Conservation (phyloP, 2,888 invertebrate genomes). For the Pteria penguin region DNA sequence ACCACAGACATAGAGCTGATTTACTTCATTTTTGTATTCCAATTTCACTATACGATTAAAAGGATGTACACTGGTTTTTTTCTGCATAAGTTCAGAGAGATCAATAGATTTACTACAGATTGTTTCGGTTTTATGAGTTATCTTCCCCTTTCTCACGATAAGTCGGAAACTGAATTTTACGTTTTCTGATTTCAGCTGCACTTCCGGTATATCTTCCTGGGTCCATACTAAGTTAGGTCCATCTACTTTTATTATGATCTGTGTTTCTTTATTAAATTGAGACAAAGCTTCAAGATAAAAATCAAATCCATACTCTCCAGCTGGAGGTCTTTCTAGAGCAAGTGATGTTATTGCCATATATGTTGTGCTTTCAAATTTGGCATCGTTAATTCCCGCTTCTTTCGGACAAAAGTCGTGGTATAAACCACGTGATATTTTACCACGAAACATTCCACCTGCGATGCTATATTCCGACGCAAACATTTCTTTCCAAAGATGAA, state of each 20-base stretch:
- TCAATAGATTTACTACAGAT: neutral
- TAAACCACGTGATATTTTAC: conserved; percentile 49
- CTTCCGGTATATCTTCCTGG: neutral
- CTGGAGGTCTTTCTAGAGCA: conserved; percentile 32
- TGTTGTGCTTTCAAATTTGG: neutral
- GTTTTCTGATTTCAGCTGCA: neutral
- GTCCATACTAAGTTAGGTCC: conserved; percentile 36
- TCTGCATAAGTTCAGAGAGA: neutral
- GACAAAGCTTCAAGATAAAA: conserved; percentile 6
- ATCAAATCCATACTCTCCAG: conserved; percentile 18
- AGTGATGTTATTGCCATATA: conserved; percentile 17
- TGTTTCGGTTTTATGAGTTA: neutral
- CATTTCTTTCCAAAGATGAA: conserved; percentile 79
- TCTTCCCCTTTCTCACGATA: neutral
- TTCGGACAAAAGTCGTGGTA: neutral
- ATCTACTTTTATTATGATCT: conserved; percentile 13
- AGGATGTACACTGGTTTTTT: neutral
- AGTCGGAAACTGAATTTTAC: neutral
- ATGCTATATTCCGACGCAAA: conserved; percentile 79
- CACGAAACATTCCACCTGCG: conserved; percentile 81
- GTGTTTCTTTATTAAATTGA: neutral
- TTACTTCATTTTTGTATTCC: conserved; percentile 11
- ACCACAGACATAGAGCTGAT: conserved; percentile 22
- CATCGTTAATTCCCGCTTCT: neutral
- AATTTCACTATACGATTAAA: neutral